These are phyloP conservation scores for Calycopis cecrops DNA, from an alignment of 1,140 invertebrate species.

Conservation along the genomic window DNA sequence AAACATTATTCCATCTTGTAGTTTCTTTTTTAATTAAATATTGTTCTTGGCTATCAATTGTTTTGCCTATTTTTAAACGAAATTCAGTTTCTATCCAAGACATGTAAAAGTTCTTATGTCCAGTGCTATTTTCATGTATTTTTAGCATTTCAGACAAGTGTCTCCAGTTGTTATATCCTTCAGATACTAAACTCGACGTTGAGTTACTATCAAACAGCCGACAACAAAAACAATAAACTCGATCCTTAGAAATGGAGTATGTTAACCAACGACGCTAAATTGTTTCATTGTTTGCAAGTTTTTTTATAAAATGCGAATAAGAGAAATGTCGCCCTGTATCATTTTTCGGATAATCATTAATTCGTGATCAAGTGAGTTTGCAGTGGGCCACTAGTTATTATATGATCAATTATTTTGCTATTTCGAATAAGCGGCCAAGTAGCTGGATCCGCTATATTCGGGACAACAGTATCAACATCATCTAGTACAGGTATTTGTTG, in stretches of 20 bases:
- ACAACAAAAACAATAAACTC: conserved; percentile 28
- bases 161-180: conserved; percentile 28
- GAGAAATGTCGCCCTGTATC: conserved; percentile 27
- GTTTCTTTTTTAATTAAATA: conserved; percentile 21
- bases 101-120: conserved; percentile 19
- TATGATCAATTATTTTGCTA: conserved; percentile 33
- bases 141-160: conserved; percentile 27
- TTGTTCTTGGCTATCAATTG: conserved; percentile 16
- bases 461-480: conserved; percentile 24
- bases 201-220: conserved; percentile 23
- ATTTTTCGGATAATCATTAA: conserved; percentile 30
- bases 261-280: conserved; percentile 31
- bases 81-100: conserved; percentile 14
- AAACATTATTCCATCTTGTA: conserved; percentile 28
- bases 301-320: conserved; percentile 29
- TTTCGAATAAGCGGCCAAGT: conserved; percentile 27
- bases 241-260: conserved; percentile 29
- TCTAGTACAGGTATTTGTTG: conserved; percentile 34
- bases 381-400: conserved; percentile 28
- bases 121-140: conserved; percentile 28
- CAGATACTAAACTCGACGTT: conserved; percentile 28
- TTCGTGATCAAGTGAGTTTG: conserved; percentile 28
- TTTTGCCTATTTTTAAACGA: conserved; percentile 23
- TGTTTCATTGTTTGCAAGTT: conserved; percentile 25
- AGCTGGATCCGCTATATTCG: conserved; percentile 21